These are phyloP conservation scores for Epiblema foenella DNA, from an alignment of 2,888 invertebrate species.

Conservation along the genomic window DNA sequence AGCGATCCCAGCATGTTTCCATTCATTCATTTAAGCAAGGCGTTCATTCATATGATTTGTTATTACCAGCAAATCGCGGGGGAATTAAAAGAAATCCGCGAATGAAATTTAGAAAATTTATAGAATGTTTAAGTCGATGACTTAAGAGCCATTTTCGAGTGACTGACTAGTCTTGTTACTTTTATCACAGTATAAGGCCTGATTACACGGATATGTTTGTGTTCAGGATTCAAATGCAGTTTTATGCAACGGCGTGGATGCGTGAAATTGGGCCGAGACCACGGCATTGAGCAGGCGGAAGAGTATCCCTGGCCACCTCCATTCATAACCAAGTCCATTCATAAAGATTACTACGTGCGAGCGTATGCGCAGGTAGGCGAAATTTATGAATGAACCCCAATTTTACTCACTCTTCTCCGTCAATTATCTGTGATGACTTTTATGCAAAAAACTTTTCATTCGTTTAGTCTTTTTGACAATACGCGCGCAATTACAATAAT, in stretches of 20 bases:
- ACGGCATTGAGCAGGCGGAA: slow-evolving; percentile 69
- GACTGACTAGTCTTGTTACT: background rate
- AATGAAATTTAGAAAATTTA: slow-evolving; percentile 45
- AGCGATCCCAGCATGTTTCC: slow-evolving; percentile 55
- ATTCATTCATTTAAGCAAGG: slow-evolving; percentile 71
- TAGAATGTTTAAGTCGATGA: slow-evolving; percentile 1
- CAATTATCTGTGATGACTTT: slow-evolving; percentile 35
- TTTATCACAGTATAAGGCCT: slow-evolving; percentile 48
- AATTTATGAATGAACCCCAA: slow-evolving; percentile 65
- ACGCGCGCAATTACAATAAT: background rate
- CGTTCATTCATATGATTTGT: slow-evolving; percentile 75
- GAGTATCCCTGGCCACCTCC: slow-evolving; percentile 63
- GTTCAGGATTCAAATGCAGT: slow-evolving; percentile 68
- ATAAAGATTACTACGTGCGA: slow-evolving; percentile 71
- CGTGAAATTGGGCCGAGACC: slow-evolving; percentile 77
- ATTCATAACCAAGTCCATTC: slow-evolving; percentile 69
- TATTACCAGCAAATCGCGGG: slow-evolving; percentile 65
- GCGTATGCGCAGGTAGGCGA: slow-evolving; percentile 65
- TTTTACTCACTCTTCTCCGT: slow-evolving; percentile 49
- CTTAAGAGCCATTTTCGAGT: slow-evolving; percentile 6
- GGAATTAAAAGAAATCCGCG: slow-evolving; percentile 55
- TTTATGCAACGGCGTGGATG: slow-evolving; percentile 79
- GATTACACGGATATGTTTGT: slow-evolving; percentile 64
- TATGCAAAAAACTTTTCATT: slow-evolving; percentile 20
- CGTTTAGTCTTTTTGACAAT: background rate